These are phyloP conservation scores for zebrafish (Danio rerio) DNA, from an alignment of 2,113 vertebrate species.

Conservation along the genomic window GRCz12tu NC_133189.1:51237501-51238000, in stretches of 20 bases:
- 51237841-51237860: background rate
- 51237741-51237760: slow-evolving; percentile 20
- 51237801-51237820: background rate
- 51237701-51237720: slow-evolving; percentile 23
- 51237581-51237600: too few relatives aligned
- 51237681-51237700: background rate
- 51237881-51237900: background rate
- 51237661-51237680: background rate
- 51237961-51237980: slow-evolving; percentile 14
- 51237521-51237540: too few relatives aligned
- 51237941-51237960: slow-evolving; percentile 2
- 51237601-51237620: background rate
- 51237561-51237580: too few relatives aligned
- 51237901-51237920: background rate
- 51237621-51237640: background rate
- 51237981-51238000: slow-evolving; percentile 28
- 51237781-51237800: background rate
- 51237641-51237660: background rate
- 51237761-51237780: background rate
- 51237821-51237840: background rate
- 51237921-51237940: background rate
- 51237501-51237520: too few relatives aligned
- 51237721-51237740: background rate
- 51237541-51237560: too few relatives aligned
- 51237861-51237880: background rate